Percentiles rank a stretch among this genome's conserved stretches.
phyloP scores from a whole-genome alignment of 2,113 vertebrate genomes.

The Pterocles burchelli region DNA sequence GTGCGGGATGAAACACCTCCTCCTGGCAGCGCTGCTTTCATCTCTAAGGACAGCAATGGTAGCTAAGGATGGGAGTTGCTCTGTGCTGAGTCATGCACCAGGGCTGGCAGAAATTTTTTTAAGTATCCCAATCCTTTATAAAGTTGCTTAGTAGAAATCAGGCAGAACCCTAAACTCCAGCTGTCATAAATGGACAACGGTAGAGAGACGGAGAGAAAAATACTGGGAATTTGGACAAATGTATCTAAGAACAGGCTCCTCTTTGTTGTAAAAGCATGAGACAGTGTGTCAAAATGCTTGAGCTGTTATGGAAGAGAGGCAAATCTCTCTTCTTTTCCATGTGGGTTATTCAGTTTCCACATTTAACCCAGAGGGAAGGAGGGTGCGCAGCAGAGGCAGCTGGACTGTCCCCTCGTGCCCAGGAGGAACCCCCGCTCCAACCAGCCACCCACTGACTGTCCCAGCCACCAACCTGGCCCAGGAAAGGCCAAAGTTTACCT shows the following conservation, averaged over 20 bases:
- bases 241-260: neutral
- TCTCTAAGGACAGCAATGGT: neutral
- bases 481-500: neutral
- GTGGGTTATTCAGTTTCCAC: neutral
- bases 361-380: neutral
- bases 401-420: neutral
- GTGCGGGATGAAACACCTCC: neutral
- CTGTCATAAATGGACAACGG: neutral
- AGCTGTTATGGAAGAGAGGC: neutral
- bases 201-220: neutral
- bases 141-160: neutral
- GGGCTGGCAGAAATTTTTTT: neutral
- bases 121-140: neutral
- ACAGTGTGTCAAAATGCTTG: neutral
- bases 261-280: neutral
- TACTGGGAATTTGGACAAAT: neutral
- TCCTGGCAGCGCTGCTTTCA: neutral
- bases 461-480: neutral
- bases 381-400: rapidly evolving
- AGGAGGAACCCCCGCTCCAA: neutral
- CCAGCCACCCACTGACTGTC: neutral
- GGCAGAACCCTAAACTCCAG: neutral
- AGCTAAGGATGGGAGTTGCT: neutral
- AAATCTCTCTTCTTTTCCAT: neutral
- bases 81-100: neutral